Evolutionary conservation across 2,797 vertebrate species (phyloP), one percentile per base, ranked within the genome.

Genomic region (Sebastes flavidus): DNA sequence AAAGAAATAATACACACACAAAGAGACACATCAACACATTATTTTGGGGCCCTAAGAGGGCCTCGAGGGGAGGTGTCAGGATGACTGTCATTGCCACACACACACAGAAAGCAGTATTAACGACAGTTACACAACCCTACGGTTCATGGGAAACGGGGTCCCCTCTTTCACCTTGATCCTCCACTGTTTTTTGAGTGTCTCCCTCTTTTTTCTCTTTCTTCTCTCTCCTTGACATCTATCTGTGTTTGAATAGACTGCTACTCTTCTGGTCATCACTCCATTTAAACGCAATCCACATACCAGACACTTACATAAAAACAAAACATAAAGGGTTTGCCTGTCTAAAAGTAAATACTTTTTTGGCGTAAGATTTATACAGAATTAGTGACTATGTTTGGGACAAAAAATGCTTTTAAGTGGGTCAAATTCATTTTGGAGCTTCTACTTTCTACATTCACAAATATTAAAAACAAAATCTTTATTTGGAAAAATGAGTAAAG

Each of bases 71-170:
- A 55, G 61, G 75, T 81, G 86, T 81, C 70, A 58, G 59, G 8
- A 4, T 61, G 83, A 88, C 42, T 76, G 86, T 74, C 68, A 36
- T 7, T 72, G 24, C 77, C 46, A 49, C 46, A 49, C 46, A 49
- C 46, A 20, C 46, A 49, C 46, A 49, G 42, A 25, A 34, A 54
- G 59, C 62, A 14, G 52, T 27, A 70, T 62, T 71, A n/a, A 69
- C 65, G 65, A 75, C 84, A 11, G 69, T 70, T 52, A n/a, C 52
- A 63, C 52, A 68, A 3, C 10, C 63, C 65, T 13, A 1, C 5
- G 34, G 88, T 61, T 70, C 91, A 81, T 91, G 90, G 86, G 91
- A 92, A 92, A 87, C 1, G 22, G 30, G n/a, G 11, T 78, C 78
- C 78, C 80, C 70, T 74, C 66, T 74, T 27, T 65, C 85, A 82